Percentiles rank a stretch among this genome's conserved stretches.
phyloP scores from a whole-genome alignment of 2,888 invertebrate species.

The Cyclophora punctaria region DNA sequence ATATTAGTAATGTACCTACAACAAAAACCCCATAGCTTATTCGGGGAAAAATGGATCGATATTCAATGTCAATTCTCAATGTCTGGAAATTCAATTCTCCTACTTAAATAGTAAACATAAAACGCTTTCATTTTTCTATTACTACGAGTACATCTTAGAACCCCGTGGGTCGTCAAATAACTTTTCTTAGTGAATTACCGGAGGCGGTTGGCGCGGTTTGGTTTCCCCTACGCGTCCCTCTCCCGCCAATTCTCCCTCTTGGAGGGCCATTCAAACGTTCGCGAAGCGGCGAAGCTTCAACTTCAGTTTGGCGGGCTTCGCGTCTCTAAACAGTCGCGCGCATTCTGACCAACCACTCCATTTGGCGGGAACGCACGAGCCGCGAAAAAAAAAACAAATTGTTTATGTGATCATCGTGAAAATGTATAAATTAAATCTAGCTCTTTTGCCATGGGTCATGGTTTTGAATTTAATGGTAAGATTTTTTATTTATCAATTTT shows the following conservation, averaged over 20 bases:
- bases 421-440: constrained; percentile 36
- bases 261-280: constrained; percentile 70
- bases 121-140: constrained; percentile 55
- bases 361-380: constrained; percentile 55
- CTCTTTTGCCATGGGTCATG: constrained; percentile 48
- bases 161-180: constrained; percentile 65
- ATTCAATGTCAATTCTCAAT: no score
- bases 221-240: constrained; percentile 72
- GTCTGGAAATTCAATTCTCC: no score
- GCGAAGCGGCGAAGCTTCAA: constrained; percentile 56
- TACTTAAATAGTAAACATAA: constrained; percentile 15
- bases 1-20: no score
- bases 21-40: no score
- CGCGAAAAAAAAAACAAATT: constrained; percentile 26
- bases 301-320: constrained; percentile 70
- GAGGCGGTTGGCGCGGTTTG: constrained; percentile 68
- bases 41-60: no score
- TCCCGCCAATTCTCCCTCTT: constrained; percentile 68
- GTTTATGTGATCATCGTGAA: constrained; percentile 57
- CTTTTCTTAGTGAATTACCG: constrained; percentile 73
- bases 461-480: constrained; percentile 57
- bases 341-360: constrained; percentile 27
- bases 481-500: constrained; percentile 1
- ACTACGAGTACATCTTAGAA: constrained; percentile 25
- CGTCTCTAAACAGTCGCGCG: constrained; percentile 53